Evolutionary conservation across 1,140 invertebrate genomes (phyloP).

Genomic region (Macrobrachium rosenbergii): DNA sequence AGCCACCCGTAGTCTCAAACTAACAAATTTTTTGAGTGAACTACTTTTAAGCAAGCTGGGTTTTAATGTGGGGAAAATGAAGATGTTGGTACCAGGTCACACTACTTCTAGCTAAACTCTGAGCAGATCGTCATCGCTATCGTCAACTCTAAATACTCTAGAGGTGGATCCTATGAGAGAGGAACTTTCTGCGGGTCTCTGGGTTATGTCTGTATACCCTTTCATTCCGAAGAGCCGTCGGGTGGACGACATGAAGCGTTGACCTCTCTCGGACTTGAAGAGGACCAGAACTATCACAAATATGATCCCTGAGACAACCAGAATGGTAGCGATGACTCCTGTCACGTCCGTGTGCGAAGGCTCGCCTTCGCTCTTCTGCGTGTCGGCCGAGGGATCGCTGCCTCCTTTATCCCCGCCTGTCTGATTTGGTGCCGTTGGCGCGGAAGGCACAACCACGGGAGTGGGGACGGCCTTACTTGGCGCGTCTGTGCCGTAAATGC

Average conservation of each 20-base stretch:
- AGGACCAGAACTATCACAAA: conserved; percentile 40
- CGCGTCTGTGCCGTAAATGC: conserved; percentile 41
- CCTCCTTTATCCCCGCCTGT: too few species aligned
- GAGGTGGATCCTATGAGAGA: conserved; percentile 40
- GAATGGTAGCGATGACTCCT: conserved; percentile 14
- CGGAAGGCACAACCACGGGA: neutral
- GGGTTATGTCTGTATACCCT: conserved; percentile 35
- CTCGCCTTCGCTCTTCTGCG: neutral
- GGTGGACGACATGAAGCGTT: conserved; percentile 41
- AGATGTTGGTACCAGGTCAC: neutral
- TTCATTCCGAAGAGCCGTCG: conserved; percentile 43
- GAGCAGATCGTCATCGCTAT: conserved; percentile 54
- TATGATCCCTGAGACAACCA: conserved; percentile 37
- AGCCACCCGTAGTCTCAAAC: too few species aligned
- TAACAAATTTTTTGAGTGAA: neutral
- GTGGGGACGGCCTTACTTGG: neutral
- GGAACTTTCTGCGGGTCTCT: conserved; percentile 41
- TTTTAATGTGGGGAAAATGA: neutral
- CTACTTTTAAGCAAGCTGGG: neutral
- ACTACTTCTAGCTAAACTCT: conserved; percentile 29
- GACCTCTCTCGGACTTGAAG: conserved; percentile 43
- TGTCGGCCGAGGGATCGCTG: neutral
- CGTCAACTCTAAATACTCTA: conserved; percentile 47
- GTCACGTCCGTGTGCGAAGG: conserved; percentile 1
- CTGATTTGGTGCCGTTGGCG: too few species aligned